Conservation (phyloP, 2,797 vertebrate genomes). For the Aratinga solstitialis region DNA sequence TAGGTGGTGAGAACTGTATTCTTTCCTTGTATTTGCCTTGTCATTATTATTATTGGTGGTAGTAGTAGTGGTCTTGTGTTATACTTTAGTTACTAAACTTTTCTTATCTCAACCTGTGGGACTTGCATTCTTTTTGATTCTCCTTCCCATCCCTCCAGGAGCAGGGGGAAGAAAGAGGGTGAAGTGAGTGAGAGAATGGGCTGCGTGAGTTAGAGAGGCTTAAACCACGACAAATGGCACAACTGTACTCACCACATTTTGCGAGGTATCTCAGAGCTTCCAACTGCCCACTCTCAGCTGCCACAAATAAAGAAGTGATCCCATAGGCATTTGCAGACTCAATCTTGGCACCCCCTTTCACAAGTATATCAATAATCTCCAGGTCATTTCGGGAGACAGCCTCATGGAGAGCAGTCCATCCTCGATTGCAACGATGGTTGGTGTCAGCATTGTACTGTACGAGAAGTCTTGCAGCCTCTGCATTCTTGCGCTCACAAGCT, state of each 20-base stretch:
- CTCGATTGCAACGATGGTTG: constrained; percentile 91
- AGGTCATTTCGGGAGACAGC: constrained; percentile 86
- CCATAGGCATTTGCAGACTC: constrained; percentile 87
- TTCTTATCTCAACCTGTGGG: no score
- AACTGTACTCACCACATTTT: constrained; percentile 80
- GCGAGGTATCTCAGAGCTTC: constrained; percentile 85
- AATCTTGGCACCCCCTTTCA: constrained; percentile 85
- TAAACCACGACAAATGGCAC: not conserved
- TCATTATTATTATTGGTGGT: no score
- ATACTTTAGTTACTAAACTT: no score
- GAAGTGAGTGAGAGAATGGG: no score
- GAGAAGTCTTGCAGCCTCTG: constrained; percentile 81
- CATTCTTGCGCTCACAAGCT: constrained; percentile 90
- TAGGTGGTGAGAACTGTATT: no score
- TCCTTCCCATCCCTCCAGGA: no score
- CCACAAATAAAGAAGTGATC: constrained; percentile 89
- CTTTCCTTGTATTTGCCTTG: no score
- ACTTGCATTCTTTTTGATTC: no score
- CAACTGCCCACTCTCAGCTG: constrained; percentile 87
- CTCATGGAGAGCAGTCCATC: constrained; percentile 93
- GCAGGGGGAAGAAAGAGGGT: no score
- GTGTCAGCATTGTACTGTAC: constrained; percentile 85
- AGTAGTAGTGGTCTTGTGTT: no score
- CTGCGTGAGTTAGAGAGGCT: no score
- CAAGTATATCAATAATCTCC: constrained; percentile 86